Conservation (phyloP, 2,797 vertebrate genomes). For the Alauda arvensis region DNA sequence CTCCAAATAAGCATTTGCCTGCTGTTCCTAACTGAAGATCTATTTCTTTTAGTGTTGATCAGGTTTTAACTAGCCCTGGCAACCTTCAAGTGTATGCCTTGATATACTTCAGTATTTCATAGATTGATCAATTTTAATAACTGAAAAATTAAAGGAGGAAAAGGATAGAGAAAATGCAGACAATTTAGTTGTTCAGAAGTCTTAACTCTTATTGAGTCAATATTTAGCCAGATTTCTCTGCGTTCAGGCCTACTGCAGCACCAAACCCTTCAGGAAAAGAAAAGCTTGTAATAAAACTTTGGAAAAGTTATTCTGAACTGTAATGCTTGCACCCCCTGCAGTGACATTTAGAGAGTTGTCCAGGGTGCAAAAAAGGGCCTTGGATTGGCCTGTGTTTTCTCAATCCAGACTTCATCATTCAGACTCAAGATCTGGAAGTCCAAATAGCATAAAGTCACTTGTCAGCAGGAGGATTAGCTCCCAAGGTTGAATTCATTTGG, state of each 20-base stretch:
- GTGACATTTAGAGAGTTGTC: neutral
- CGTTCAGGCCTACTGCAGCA: neutral
- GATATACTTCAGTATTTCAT: neutral
- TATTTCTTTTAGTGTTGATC: neutral
- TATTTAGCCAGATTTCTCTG: neutral
- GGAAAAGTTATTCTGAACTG: neutral
- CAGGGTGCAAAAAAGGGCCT: neutral
- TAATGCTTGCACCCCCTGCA: neutral
- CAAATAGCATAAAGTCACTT: neutral
- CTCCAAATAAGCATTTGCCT: neutral
- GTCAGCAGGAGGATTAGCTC: constrained; percentile 12
- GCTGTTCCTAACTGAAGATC: neutral
- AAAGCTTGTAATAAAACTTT: neutral
- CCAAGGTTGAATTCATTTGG: constrained; percentile 6
- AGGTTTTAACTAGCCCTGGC: neutral
- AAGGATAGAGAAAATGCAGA: neutral
- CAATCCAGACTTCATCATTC: neutral
- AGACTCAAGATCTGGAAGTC: neutral
- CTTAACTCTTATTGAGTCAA: neutral
- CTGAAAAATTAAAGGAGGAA: neutral
- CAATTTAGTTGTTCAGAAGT: neutral
- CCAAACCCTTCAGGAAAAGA: neutral
- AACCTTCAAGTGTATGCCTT: neutral
- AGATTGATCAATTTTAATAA: neutral
- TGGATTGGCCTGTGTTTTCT: neutral